phyloP scores from a whole-genome alignment of 2,113 vertebrate species.

The Amia ocellicauda region DNA sequence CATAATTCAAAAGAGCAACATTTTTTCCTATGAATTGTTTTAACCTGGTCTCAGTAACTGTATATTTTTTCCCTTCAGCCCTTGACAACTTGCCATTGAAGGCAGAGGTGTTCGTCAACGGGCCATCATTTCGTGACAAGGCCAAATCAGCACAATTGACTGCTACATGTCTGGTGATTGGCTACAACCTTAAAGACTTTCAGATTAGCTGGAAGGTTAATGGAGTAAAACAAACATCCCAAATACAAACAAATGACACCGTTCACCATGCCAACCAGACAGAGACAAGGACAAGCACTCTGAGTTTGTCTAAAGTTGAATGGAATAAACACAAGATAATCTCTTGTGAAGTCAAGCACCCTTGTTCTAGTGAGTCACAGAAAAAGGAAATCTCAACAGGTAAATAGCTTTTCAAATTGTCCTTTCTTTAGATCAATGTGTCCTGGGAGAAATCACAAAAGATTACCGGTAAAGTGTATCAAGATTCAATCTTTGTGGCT shows the following conservation, averaged over 20 bases:
- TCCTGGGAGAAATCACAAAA: too few species aligned
- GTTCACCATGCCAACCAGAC: neutral
- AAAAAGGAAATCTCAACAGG: conserved; percentile 19
- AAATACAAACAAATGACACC: fast-evolving
- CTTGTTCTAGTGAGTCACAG: conserved; percentile 31
- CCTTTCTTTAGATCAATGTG: too few species aligned
- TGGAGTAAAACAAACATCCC: fast-evolving
- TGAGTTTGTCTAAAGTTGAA: neutral
- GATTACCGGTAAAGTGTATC: too few species aligned
- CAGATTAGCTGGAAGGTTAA: conserved; percentile 38
- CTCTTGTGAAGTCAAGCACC: conserved; percentile 48
- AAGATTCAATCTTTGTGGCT: too few species aligned
- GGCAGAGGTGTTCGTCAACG: too few species aligned
- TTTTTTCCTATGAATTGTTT: too few species aligned
- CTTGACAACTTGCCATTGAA: too few species aligned
- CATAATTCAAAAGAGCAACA: too few species aligned
- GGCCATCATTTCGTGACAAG: conserved; percentile 13
- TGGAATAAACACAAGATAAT: conserved; percentile 33
- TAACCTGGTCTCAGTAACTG: conserved; percentile 40
- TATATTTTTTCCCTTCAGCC: too few species aligned
- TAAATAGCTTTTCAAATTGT: too few species aligned
- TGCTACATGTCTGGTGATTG: conserved; percentile 42
- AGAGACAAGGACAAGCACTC: conserved; percentile 13
- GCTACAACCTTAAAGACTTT: conserved; percentile 3
- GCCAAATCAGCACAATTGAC: neutral